Evolutionary conservation across 2,888 invertebrate genomes (phyloP).

Genomic region (Pristionchus maxplancki): DNA sequence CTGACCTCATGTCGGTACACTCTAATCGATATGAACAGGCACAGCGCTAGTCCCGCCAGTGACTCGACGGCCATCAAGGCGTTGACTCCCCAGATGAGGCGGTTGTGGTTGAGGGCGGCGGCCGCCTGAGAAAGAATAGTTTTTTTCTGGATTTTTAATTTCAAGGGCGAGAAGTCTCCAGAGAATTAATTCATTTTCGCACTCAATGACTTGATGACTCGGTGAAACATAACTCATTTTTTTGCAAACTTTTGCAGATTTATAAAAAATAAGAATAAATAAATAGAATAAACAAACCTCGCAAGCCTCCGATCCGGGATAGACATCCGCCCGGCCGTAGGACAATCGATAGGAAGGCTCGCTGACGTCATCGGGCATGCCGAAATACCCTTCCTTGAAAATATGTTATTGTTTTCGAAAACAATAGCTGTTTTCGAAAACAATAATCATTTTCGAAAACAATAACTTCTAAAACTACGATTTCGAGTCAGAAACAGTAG

Average conservation of each 20-base stretch:
- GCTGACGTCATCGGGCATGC: not conserved
- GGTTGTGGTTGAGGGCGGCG: not conserved
- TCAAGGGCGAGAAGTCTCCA: too few species aligned
- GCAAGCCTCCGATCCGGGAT: constrained; percentile 1
- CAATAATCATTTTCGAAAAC: too few species aligned
- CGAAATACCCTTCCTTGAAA: not conserved
- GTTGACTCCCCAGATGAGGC: not conserved
- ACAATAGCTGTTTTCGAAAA: too few species aligned
- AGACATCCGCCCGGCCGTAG: not conserved
- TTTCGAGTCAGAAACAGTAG: too few species aligned
- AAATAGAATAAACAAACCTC: not conserved
- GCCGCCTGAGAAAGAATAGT: not conserved
- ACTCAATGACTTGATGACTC: too few species aligned
- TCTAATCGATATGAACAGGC: not conserved
- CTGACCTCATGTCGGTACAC: not conserved
- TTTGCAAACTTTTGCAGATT: too few species aligned
- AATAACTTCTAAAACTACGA: too few species aligned
- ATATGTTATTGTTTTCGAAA: not conserved
- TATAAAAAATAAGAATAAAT: not conserved
- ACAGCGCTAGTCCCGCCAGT: not conserved
- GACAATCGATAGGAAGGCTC: not conserved
- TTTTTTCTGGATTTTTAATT: not conserved
- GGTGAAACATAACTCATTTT: not conserved
- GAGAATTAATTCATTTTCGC: too few species aligned
- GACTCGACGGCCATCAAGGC: not conserved